A percentile compares a stretch with the other conserved stretches of the same genome.
These are phyloP conservation scores for Sesamia inferens DNA, from an alignment of 2,888 invertebrate genomes.

Conservation along the genomic window DNA sequence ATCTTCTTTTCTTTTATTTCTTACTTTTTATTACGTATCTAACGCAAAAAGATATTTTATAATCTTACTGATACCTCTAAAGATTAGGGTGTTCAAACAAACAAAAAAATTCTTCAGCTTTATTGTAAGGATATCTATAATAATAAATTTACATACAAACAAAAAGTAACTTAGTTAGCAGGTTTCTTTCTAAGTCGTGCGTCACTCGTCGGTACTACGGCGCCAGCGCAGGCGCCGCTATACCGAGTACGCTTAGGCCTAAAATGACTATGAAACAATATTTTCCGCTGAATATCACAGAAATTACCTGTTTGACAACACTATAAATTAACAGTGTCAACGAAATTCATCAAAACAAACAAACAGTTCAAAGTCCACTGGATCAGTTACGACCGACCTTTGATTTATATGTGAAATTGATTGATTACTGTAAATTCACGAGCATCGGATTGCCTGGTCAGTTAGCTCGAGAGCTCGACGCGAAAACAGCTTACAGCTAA, in stretches of 20 bases:
- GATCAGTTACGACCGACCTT: constrained; percentile 32
- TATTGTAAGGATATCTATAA: too few species aligned
- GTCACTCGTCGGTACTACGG: constrained; percentile 8
- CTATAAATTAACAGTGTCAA: constrained; percentile 21
- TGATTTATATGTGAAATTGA: constrained; percentile 43
- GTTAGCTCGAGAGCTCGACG: constrained; percentile 12
- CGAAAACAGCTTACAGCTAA: constrained; percentile 14
- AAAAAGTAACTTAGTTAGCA: too few species aligned
- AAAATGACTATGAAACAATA: constrained; percentile 28
- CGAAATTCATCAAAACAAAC: constrained; percentile 41
- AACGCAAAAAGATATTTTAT: too few species aligned
- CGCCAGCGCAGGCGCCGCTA: constrained; percentile 3
- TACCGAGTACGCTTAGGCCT: not conserved
- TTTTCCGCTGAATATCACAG: constrained; percentile 5
- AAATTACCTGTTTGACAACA: constrained; percentile 36
- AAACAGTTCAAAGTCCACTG: constrained; percentile 42
- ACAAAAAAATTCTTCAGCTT: too few species aligned
- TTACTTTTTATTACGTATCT: too few species aligned
- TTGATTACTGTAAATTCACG: constrained; percentile 29
- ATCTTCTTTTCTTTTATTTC: too few species aligned
- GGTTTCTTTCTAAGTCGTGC: not conserved
- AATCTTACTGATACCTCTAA: too few species aligned
- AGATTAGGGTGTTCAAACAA: too few species aligned
- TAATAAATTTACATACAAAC: too few species aligned
- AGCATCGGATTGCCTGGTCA: constrained; percentile 12